Evolutionary conservation across 2,113 vertebrate genomes (phyloP), one percentile per base, ranked within the genome.

Genomic region (Salvelinus fontinalis): DNA sequence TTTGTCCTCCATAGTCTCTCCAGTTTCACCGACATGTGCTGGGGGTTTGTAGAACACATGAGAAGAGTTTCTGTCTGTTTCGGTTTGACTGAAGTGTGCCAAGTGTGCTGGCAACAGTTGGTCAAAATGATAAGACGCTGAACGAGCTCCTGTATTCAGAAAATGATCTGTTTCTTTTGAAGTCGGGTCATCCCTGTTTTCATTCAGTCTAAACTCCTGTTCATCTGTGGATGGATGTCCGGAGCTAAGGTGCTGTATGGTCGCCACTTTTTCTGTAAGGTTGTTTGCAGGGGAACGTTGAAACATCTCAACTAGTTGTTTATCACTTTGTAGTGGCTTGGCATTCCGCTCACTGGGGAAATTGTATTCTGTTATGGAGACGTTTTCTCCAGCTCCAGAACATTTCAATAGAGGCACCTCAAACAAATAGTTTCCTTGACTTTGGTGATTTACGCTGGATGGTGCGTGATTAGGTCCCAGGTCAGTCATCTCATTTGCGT

Each of bases 341-440:
- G 80, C 85, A 4, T 83, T 81, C 1, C 49, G 64, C 18, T 74
- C 79, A 3, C 57, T 54, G 26, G 86, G 73, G 80, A 73, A 89
- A 83, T 89, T 92, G 91, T 93, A 91, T 67, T 88, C 91, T 2
- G 79, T 72, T 75, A 89, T 64, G 1, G 86, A 65, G 26, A 54
- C 79, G 4, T 86, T 73, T 29, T 27, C 75, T 59, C 12, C 80
- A 9, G 75, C 80, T 74, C 84, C 80, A 65, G 91, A 67, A 65
- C 87, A 81, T 73, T 73, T 86, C 54, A 78, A 48, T 26, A 90
- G 76, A 78, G 88, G 85, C 0, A 79, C 86, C 48, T 92, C 93
- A 8, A 93, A 95, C 88, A 94, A 88, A 77, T 90, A 95, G 71
- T 94, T 95, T 3, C 84, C 91, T n/a, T 92, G 86, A 79, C 88